A percentile compares a stretch with the other conserved stretches of the same genome.
Evolutionary conservation across 2,888 invertebrate genomes (phyloP).

Genomic region (Acanthosoma haemorrhoidale): DNA sequence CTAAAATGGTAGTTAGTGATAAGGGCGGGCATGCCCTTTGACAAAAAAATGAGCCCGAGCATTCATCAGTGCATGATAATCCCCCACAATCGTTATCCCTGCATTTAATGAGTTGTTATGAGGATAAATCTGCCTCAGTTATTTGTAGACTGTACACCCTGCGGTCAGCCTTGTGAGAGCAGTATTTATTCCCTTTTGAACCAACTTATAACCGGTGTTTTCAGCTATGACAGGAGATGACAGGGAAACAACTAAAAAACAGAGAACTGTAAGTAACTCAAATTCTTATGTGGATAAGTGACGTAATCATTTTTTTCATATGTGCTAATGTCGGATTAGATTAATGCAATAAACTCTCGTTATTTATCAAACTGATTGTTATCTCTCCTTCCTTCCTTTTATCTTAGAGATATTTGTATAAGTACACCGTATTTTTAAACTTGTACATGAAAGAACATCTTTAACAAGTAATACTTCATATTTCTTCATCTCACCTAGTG

Average conservation of each 20-base stretch:
- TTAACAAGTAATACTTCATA: no score
- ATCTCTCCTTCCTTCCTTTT: no score
- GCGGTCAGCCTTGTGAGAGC: background rate
- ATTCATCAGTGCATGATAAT: background rate
- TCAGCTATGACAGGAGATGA: background rate
- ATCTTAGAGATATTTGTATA: no score
- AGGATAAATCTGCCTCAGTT: background rate
- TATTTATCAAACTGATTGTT: no score
- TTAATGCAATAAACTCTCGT: no score
- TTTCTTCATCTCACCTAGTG: no score
- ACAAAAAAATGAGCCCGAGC: background rate
- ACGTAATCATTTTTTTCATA: no score
- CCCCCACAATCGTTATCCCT: background rate
- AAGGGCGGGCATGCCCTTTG: conserved; percentile 1
- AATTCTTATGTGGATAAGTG: no score
- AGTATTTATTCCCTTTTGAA: background rate
- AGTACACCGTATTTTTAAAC: no score
- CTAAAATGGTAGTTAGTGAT: no score
- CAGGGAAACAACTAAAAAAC: background rate
- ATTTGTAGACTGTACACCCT: conserved; percentile 1
- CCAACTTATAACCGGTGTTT: background rate
- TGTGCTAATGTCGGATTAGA: no score
- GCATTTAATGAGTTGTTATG: conserved; percentile 2
- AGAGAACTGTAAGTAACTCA: background rate
- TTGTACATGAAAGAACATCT: no score